A percentile compares a stretch with the other conserved stretches of the same genome.
Evolutionary conservation across 2,888 invertebrate species (phyloP).

Genomic region (Lasioglossum pauxillum): DNA sequence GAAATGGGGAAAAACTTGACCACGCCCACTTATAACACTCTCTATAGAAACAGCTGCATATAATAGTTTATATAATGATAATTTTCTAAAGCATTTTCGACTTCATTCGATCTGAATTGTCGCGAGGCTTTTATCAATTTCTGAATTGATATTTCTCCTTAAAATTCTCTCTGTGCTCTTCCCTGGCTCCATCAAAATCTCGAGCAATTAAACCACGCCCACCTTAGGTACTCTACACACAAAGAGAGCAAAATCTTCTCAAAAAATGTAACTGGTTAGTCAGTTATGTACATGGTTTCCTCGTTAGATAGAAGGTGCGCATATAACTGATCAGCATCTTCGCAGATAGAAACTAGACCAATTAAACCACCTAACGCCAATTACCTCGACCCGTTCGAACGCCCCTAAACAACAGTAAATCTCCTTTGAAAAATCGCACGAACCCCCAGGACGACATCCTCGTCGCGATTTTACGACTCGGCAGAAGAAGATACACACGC

Average conservation of each 20-base stretch:
- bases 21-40: not conserved
- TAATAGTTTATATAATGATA: not conserved
- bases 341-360: not conserved
- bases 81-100: not conserved
- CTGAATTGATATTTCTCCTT: not conserved
- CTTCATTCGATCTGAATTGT: not conserved
- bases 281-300: not conserved
- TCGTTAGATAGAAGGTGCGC: not conserved
- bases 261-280: not conserved
- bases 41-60: not conserved
- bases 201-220: not conserved
- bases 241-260: not conserved
- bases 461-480: not conserved
- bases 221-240: not conserved
- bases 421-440: not conserved
- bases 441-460: not conserved
- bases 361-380: not conserved
- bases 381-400: not conserved
- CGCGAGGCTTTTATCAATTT: not conserved
- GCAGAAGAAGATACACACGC: not conserved
- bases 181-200: not conserved
- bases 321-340: not conserved
- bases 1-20: not conserved
- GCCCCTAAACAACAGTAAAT: not conserved
- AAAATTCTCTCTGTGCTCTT: not conserved